A percentile compares a stretch with the other conserved stretches of the same genome.
These are phyloP conservation scores for Noctua comes DNA, from an alignment of 2,888 invertebrate species.

Conservation along the genomic window DNA sequence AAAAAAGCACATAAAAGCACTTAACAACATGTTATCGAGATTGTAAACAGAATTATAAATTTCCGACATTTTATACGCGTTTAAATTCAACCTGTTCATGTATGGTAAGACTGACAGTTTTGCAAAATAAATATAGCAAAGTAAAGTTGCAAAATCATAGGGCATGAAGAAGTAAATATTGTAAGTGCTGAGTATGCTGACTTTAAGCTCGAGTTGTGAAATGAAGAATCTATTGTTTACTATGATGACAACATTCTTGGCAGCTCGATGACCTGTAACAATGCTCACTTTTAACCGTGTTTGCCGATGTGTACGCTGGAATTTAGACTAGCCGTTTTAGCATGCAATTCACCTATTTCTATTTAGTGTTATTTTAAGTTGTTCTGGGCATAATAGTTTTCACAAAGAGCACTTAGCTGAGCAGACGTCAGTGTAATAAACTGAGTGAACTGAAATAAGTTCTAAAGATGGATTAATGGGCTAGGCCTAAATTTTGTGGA, in stretches of 20 bases:
- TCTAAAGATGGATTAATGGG: neutral
- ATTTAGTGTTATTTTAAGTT: slow-evolving; percentile 12
- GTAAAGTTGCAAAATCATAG: slow-evolving; percentile 21
- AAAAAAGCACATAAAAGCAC: slow-evolving; percentile 72
- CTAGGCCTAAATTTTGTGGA: neutral
- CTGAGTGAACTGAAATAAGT: neutral
- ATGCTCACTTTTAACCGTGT: slow-evolving; percentile 35
- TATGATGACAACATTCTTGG: slow-evolving; percentile 51
- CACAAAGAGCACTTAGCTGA: neutral
- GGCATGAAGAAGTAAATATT: slow-evolving; percentile 32
- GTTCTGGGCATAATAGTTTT: neutral
- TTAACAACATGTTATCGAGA: slow-evolving; percentile 80
- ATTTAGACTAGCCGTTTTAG: slow-evolving; percentile 14
- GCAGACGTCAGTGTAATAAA: neutral
- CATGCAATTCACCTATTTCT: slow-evolving; percentile 15
- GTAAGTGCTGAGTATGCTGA: slow-evolving; percentile 10
- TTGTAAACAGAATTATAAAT: slow-evolving; percentile 77
- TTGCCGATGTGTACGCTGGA: slow-evolving; percentile 4
- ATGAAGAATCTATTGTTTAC: slow-evolving; percentile 41
- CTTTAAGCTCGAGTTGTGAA: slow-evolving; percentile 40
- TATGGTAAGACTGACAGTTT: slow-evolving; percentile 11
- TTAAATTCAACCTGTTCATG: slow-evolving; percentile 28
- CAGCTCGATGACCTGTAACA: slow-evolving; percentile 26
- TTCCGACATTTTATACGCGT: slow-evolving; percentile 56
- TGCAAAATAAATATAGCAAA: slow-evolving; percentile 45